These are phyloP conservation scores for Phyllotis vaccarum DNA, from an alignment of 2,797 vertebrate species.

Conservation along the genomic window DNA sequence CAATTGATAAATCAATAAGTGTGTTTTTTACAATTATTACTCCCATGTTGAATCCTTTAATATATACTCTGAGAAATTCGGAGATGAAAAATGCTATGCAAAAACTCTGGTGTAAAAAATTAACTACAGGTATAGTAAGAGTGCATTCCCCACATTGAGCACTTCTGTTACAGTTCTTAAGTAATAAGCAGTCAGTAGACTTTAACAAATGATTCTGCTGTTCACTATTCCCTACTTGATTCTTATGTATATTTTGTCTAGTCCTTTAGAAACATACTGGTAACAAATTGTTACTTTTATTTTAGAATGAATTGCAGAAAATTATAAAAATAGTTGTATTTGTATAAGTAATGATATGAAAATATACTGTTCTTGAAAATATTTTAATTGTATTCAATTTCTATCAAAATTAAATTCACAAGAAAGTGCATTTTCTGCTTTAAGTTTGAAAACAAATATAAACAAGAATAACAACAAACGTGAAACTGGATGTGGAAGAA, in stretches of 20 bases:
- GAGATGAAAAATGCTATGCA: constrained; percentile 70
- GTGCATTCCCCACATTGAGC: background rate
- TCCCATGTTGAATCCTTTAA: constrained; percentile 72
- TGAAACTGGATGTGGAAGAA: background rate
- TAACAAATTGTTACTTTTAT: background rate
- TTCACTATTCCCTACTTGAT: background rate
- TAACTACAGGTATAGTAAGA: background rate
- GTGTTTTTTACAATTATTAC: constrained; percentile 63
- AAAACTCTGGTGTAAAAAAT: constrained; percentile 44
- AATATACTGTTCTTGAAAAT: background rate
- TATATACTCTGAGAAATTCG: constrained; percentile 70
- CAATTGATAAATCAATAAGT: constrained; percentile 57
- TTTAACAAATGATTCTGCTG: background rate
- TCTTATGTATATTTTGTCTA: background rate
- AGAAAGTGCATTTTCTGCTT: background rate
- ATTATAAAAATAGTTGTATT: background rate
- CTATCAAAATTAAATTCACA: background rate
- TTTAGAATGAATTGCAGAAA: background rate
- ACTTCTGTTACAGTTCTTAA: background rate
- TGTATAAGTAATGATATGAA: background rate
- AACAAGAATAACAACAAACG: background rate
- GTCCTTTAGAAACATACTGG: background rate
- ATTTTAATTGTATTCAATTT: background rate
- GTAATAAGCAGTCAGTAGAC: background rate
- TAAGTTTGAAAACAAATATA: background rate